These are phyloP conservation scores for Ditylenchus dipsaci DNA, from an alignment of 1,140 invertebrate genomes.

Conservation along the genomic window DNA sequence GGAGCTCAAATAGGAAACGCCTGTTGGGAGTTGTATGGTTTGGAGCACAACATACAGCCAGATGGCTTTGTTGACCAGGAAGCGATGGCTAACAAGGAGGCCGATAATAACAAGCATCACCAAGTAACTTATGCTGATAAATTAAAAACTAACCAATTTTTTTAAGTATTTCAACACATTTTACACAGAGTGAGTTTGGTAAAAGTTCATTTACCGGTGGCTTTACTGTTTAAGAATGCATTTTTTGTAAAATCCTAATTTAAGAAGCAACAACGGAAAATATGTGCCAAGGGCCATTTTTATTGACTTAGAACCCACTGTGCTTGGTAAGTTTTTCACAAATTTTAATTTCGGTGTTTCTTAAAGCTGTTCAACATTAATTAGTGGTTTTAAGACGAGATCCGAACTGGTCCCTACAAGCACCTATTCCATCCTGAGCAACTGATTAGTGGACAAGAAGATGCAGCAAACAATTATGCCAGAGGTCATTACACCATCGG, in stretches of 20 bases:
- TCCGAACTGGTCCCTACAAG: slow-evolving; percentile 24
- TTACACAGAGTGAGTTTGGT: slow-evolving; percentile 61
- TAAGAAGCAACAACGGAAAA: slow-evolving; percentile 19
- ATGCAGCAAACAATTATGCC: slow-evolving; percentile 62
- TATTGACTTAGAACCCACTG: slow-evolving; percentile 71
- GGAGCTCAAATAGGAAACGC: slow-evolving; percentile 82
- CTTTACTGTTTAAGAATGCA: too few species aligned
- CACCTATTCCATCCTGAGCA: slow-evolving; percentile 60
- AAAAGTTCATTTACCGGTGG: too few species aligned
- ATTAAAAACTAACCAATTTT: background rate
- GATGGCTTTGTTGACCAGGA: slow-evolving; percentile 38
- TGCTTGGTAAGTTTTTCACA: slow-evolving; percentile 65
- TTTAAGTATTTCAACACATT: slow-evolving; percentile 62
- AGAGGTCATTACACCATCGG: slow-evolving; percentile 76
- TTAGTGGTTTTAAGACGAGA: slow-evolving; percentile 19
- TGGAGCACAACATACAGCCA: slow-evolving; percentile 67
- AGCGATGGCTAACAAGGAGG: slow-evolving; percentile 64
- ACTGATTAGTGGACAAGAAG: slow-evolving; percentile 57
- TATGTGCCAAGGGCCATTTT: slow-evolving; percentile 36
- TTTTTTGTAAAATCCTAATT: too few species aligned
- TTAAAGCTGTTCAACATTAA: background rate
- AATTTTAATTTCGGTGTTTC: background rate
- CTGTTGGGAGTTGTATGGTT: slow-evolving; percentile 76
- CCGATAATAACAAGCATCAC: slow-evolving; percentile 40
- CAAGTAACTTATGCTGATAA: slow-evolving; percentile 3